Evolutionary conservation across 2,888 invertebrate genomes (phyloP).

Genomic region (Tenthredo amoena): DNA sequence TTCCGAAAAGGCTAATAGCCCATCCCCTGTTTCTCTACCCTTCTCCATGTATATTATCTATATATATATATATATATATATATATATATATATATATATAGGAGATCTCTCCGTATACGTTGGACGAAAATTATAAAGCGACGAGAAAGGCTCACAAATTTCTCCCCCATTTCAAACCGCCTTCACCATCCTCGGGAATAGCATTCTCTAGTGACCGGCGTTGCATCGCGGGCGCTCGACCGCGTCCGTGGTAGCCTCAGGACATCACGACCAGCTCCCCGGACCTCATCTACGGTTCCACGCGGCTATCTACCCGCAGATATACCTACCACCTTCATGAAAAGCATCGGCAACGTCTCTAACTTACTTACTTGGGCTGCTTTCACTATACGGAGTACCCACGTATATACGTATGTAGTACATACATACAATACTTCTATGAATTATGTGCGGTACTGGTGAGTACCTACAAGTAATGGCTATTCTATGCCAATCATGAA

Average conservation of each 20-base stretch:
- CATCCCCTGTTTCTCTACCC: neutral
- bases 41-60: too few relatives aligned
- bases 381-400: slow-evolving; percentile 14
- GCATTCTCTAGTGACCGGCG: slow-evolving; percentile 39
- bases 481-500: too few relatives aligned
- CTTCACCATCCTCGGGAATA: neutral
- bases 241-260: slow-evolving; percentile 73
- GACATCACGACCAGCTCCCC: slow-evolving; percentile 73
- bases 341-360: slow-evolving; percentile 29
- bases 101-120: neutral
- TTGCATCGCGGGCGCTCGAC: slow-evolving; percentile 56
- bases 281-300: slow-evolving; percentile 13
- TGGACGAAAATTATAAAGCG: neutral
- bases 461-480: neutral
- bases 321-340: slow-evolving; percentile 14
- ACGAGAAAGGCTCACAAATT: neutral
- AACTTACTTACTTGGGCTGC: slow-evolving; percentile 27
- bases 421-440: neutral
- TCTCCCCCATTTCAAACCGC: neutral
- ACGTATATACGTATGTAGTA: too few relatives aligned
- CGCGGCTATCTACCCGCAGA: slow-evolving; percentile 32
- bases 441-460: neutral
- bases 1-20: neutral
- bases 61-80: too few relatives aligned
- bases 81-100: too few relatives aligned